phyloP scores from a whole-genome alignment of 2,113 vertebrate species.

The Gracilinanus agilis region DNA sequence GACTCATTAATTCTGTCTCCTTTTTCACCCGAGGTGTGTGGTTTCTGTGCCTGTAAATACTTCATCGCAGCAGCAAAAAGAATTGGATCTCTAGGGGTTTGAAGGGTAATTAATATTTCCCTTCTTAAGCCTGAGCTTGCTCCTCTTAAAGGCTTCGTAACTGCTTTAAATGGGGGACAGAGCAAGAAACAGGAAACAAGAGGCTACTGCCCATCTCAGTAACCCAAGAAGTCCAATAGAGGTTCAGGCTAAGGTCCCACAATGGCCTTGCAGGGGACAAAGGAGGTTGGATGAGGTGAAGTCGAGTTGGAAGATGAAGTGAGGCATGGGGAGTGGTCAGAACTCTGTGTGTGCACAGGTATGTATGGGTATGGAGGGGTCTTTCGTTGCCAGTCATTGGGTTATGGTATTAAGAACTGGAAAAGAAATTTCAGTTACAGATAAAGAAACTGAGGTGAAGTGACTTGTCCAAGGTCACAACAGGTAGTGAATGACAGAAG shows the following conservation, averaged over 20 bases:
- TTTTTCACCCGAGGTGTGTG: slow-evolving; percentile 52
- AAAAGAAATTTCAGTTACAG: background rate
- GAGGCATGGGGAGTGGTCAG: background rate
- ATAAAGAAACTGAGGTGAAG: background rate
- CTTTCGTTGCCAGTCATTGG: background rate
- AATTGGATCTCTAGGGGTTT: slow-evolving; percentile 74
- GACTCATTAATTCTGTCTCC: slow-evolving; percentile 72
- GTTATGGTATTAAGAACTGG: background rate
- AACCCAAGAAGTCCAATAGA: background rate
- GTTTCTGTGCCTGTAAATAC: slow-evolving; percentile 62
- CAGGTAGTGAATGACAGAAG: no score
- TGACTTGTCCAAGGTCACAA: background rate
- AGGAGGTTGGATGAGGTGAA: background rate
- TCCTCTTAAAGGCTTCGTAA: slow-evolving; percentile 77
- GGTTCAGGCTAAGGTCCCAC: background rate
- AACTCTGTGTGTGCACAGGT: background rate
- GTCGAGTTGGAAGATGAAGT: background rate
- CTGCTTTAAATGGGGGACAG: slow-evolving; percentile 65
- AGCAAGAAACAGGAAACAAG: background rate
- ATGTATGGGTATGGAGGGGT: background rate
- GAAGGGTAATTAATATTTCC: slow-evolving; percentile 78
- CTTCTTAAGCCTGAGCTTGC: slow-evolving; percentile 73
- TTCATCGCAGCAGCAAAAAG: slow-evolving; percentile 73
- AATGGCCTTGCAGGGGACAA: background rate
- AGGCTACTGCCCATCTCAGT: background rate